Base-by-base conservation (phyloP, 2,113 vertebrate species). In the Oncorhynchus mykiss region DNA sequence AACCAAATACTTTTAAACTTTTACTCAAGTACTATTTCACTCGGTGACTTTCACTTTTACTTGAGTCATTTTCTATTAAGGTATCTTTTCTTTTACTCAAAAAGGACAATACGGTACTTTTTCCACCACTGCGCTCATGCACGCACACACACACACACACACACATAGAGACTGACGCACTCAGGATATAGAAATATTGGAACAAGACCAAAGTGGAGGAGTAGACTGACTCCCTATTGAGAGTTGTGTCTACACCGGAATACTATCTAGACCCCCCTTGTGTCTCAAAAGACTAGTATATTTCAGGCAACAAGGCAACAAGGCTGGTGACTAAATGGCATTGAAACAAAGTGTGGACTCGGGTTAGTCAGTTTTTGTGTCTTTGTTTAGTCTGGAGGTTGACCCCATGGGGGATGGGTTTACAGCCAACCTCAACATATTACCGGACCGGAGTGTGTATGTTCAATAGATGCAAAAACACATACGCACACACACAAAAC, bases 371-470 rank as follows among this genome's bases (percentile, higher is more conserved):
- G 13, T 57, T 34, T 34, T 7, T 34, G 34, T 34, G 34, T 34
- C 12, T 71, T 71, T 71, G 49, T 71, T 71, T 71, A 27, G 49
- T 60, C 27, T 72, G 49, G 54, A 54, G 71, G 27, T 34, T 22
- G 71, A 72, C 54, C 18, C n/a, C n/a, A 22, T 62, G n/a, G 59
- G 59, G 49, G 6, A 12, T n/a, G 59, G n/a, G n/a, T 22, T 62
- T 62, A 6, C 59, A 62, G n/a, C 2, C 59, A 62, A 18, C 49
- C 59, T 62, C n/a, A 45, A 45, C 39, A 45, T 45, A 62, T 62
- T 62, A 60, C 20, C 11, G 57, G 16, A n/a, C 4, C 4, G 57
- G 57, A 60, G 20, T 60, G 20, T 60, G 57, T 16, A 51, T 8
- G 34, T 39, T 39, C 8, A 8, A 60, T n/a, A 22, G 2, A 60